These are phyloP conservation scores for Temnopleurus reevesii DNA, from an alignment of 53 echinoderm and acorn worm species.

Conservation along the genomic window DNA sequence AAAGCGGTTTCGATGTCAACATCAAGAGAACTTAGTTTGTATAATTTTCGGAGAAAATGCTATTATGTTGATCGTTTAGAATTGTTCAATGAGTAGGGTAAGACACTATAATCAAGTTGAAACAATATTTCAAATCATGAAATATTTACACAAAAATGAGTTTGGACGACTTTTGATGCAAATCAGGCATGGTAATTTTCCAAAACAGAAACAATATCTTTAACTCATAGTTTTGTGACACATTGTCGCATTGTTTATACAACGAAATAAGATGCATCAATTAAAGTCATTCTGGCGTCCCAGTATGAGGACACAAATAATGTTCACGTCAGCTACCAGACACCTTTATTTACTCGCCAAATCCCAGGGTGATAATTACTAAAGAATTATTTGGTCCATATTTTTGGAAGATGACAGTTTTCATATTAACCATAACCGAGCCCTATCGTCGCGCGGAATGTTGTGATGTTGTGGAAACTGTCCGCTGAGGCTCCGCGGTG, in stretches of 20 bases:
- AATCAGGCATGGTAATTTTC: too few relatives aligned
- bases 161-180: too few relatives aligned
- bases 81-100: too few relatives aligned
- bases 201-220: too few relatives aligned
- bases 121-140: too few relatives aligned
- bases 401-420: conserved; percentile 37
- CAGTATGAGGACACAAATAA: neutral
- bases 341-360: conserved; percentile 46
- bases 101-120: too few relatives aligned
- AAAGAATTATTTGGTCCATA: conserved; percentile 24
- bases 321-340: conserved; percentile 5
- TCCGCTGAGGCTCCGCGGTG: too few relatives aligned
- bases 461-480: neutral
- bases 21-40: too few relatives aligned
- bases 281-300: neutral
- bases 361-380: conserved; percentile 50
- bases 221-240: neutral
- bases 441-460: neutral
- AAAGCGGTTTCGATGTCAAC: too few relatives aligned
- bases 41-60: too few relatives aligned
- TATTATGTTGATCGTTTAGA: too few relatives aligned
- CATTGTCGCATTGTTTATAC: neutral
- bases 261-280: neutral
- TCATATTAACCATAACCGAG: conserved; percentile 11
- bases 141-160: too few relatives aligned